phyloP scores from a whole-genome alignment of 2,797 vertebrate genomes.

The Petrocephalus sullivani region DNA sequence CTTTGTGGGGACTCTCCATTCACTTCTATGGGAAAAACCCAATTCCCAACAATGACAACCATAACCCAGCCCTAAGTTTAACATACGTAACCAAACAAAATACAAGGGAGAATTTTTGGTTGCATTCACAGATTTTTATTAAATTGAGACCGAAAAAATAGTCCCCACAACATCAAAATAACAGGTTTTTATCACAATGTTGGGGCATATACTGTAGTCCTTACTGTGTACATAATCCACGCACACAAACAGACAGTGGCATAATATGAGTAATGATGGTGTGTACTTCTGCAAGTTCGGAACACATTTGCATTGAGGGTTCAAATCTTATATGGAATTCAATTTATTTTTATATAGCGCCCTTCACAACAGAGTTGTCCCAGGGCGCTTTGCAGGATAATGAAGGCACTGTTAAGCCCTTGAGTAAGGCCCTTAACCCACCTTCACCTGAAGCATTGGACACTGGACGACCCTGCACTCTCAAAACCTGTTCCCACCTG shows the following conservation, averaged over 20 bases:
- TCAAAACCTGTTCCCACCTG: background rate
- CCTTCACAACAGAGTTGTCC: no score
- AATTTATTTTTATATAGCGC: no score
- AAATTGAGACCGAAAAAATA: background rate
- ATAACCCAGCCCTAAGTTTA: background rate
- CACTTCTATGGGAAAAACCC: no score
- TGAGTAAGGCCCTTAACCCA: background rate
- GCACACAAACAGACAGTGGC: background rate
- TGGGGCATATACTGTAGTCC: background rate
- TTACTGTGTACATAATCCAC: background rate
- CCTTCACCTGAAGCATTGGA: background rate
- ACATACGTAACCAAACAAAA: background rate
- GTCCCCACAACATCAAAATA: background rate
- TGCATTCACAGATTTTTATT: background rate
- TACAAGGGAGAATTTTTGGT: background rate
- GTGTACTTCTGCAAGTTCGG: background rate
- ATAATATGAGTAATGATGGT: background rate
- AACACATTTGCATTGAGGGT: background rate
- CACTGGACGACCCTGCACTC: background rate
- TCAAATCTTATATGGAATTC: background rate
- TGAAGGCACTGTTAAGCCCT: background rate
- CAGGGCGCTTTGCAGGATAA: background rate
- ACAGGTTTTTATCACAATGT: background rate
- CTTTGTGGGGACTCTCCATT: no score
- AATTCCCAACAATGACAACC: background rate